Conservation (phyloP, 2,797 vertebrate species). For the Babyrousa celebensis region DNA sequence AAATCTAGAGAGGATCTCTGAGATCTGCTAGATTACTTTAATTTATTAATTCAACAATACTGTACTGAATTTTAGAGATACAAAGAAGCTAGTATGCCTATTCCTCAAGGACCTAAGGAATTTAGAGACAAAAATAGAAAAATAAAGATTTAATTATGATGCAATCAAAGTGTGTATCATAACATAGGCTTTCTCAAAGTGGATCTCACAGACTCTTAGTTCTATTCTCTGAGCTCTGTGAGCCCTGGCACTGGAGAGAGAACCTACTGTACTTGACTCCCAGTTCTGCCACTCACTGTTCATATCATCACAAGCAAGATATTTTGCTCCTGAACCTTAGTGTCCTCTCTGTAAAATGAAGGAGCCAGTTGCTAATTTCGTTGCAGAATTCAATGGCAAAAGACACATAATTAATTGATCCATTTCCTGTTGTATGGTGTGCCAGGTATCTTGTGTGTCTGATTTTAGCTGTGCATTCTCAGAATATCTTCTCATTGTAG, state of each 20-base stretch:
- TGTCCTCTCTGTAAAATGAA: background rate
- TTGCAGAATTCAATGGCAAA: constrained; percentile 27
- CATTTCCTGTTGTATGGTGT: background rate
- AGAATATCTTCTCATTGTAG: background rate
- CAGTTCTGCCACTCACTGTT: background rate
- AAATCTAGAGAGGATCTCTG: background rate
- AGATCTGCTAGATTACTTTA: background rate
- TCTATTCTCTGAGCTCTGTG: background rate
- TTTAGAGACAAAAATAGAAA: constrained; percentile 39
- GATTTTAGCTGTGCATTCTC: constrained; percentile 1
- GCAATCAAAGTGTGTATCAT: background rate
- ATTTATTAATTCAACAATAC: background rate
- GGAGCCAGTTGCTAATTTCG: background rate
- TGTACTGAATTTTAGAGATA: background rate
- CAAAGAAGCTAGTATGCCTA: background rate
- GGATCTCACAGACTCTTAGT: background rate
- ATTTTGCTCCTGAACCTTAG: background rate
- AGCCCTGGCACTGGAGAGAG: background rate
- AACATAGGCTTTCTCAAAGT: background rate
- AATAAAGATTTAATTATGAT: background rate
- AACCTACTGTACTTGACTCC: background rate
- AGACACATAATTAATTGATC: background rate
- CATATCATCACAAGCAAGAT: background rate
- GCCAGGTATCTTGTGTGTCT: background rate
- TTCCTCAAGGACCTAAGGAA: background rate